Conservation (phyloP, 2,797 vertebrate species). For the Rachycentron canadum region DNA sequence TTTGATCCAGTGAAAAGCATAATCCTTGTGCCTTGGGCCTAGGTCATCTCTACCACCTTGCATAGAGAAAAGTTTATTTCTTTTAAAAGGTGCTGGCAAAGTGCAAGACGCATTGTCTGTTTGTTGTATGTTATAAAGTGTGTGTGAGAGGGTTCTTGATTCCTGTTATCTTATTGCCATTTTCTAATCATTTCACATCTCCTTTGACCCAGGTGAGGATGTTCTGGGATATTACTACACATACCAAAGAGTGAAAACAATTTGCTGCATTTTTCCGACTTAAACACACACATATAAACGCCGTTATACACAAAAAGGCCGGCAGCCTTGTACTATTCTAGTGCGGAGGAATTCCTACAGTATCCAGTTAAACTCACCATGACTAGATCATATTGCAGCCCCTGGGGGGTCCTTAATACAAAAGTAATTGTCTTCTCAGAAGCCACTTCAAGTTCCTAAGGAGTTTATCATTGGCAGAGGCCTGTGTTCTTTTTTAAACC, state of each 20-base stretch:
- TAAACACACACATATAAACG: not conserved
- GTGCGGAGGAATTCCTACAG: conserved; percentile 67
- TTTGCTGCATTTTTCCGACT: conserved; percentile 33
- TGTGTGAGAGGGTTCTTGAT: no score
- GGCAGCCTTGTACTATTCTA: conserved; percentile 49
- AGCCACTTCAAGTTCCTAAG: conserved; percentile 50
- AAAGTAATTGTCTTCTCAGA: conserved; percentile 76
- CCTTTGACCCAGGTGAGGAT: conserved; percentile 46
- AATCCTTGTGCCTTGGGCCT: not conserved
- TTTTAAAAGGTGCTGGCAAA: not conserved
- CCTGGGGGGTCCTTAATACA: conserved; percentile 67
- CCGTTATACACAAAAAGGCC: conserved; percentile 25
- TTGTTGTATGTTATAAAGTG: conserved; percentile 1
- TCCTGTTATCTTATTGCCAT: not conserved
- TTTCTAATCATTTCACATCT: conserved; percentile 18
- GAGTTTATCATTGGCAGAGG: conserved; percentile 62
- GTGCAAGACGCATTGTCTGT: not conserved
- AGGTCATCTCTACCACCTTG: not conserved
- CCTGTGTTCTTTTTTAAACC: conserved; percentile 27
- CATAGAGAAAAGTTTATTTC: not conserved
- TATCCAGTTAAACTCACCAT: conserved; percentile 67
- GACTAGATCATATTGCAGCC: conserved; percentile 70
- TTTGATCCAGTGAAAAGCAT: conserved; percentile 21
- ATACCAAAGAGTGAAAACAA: conserved; percentile 25
- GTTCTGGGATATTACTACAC: conserved; percentile 37